Evolutionary conservation across 1,140 invertebrate species (phyloP).

Genomic region (Mercenaria mercenaria): DNA sequence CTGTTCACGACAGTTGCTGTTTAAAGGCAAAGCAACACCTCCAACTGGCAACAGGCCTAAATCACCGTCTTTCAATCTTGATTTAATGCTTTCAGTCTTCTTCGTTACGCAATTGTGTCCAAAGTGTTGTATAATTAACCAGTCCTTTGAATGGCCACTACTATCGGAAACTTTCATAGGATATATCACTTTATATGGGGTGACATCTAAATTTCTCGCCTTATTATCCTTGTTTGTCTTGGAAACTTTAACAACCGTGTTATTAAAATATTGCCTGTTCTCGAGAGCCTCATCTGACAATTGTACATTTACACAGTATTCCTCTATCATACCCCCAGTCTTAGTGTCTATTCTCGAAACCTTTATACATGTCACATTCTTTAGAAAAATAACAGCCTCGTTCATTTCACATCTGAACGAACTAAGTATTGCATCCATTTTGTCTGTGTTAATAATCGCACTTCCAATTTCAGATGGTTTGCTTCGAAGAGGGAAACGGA

Average conservation of each 20-base stretch:
- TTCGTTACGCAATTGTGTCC: slow-evolving; percentile 23
- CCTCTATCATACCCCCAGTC: neutral
- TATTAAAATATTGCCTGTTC: neutral
- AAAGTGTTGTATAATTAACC: slow-evolving; percentile 9
- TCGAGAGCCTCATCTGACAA: neutral
- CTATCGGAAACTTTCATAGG: neutral
- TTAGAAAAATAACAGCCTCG: neutral
- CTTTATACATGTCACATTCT: neutral
- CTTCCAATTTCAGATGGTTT: slow-evolving; percentile 66
- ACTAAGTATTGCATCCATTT: slow-evolving; percentile 3
- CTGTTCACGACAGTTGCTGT: neutral
- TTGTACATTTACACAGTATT: neutral
- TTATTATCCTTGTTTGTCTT: neutral
- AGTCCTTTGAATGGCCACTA: neutral
- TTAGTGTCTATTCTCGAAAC: neutral
- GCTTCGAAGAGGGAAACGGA: slow-evolving; percentile 75
- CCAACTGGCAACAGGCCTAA: neutral
- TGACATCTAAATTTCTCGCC: neutral
- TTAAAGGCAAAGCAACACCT: slow-evolving; percentile 32
- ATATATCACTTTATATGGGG: neutral
- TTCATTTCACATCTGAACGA: neutral
- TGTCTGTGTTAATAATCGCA: neutral
- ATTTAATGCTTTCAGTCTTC: neutral
- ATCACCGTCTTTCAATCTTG: neutral
- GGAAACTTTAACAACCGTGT: neutral